phyloP scores from a whole-genome alignment of 2,797 vertebrate species.

The Rhinichthys osculus region DNA sequence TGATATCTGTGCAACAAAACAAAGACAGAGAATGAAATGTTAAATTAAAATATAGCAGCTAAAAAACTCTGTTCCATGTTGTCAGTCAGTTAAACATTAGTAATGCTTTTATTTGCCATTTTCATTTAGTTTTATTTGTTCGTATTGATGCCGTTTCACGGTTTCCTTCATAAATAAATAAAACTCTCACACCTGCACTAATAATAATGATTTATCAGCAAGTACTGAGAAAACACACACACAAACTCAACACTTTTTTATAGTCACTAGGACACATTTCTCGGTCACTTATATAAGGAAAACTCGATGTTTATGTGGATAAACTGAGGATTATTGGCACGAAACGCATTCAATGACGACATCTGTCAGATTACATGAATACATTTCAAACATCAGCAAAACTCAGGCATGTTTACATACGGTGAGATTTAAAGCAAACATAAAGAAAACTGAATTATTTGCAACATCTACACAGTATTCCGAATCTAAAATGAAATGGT shows the following conservation, averaged over 20 bases:
- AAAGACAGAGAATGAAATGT: conserved; percentile 65
- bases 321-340: background rate
- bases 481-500: background rate
- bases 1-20: conserved; percentile 61
- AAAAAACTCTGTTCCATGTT: conserved; percentile 37
- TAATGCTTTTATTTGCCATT: background rate
- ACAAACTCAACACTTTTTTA: background rate
- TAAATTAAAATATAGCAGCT: conserved; percentile 70
- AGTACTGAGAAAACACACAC: background rate
- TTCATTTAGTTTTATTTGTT: conserved; percentile 5
- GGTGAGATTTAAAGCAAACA: too few relatives aligned
- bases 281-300: background rate
- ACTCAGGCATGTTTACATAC: background rate
- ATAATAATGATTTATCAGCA: background rate
- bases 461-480: background rate
- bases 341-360: background rate
- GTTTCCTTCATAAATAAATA: conserved; percentile 41
- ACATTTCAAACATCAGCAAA: background rate
- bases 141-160: background rate
- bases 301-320: background rate
- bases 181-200: conserved; percentile 23
- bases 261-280: background rate
- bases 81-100: conserved; percentile 36
- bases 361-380: background rate
- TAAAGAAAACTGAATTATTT: too few relatives aligned